phyloP scores from a whole-genome alignment of 2,113 vertebrate genomes.

The Microtus richardsoni region DNA sequence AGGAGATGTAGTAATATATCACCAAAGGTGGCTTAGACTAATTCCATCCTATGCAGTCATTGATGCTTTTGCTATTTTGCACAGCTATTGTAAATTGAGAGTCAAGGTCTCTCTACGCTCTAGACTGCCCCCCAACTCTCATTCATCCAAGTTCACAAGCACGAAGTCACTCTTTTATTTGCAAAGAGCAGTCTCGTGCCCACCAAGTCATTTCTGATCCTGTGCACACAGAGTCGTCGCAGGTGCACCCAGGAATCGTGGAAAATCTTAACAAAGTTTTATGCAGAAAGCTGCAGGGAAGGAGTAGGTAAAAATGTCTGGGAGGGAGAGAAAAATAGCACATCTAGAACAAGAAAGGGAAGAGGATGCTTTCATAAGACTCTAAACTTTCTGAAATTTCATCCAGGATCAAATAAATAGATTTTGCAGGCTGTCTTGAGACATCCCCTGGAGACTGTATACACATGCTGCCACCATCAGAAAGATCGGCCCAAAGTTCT shows the following conservation, averaged over 20 bases:
- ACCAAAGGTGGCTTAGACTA: background rate
- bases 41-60: background rate
- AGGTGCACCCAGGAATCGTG: constrained; percentile 37
- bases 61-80: constrained; percentile 10
- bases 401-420: background rate
- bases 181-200: constrained; percentile 27
- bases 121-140: background rate
- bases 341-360: background rate
- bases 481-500: background rate
- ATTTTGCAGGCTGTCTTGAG: background rate
- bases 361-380: background rate
- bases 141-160: background rate
- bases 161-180: constrained; percentile 20
- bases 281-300: background rate
- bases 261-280: constrained; percentile 16
- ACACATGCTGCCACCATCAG: background rate
- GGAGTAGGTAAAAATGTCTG: constrained; percentile 16
- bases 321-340: background rate
- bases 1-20: background rate
- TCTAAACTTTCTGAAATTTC: background rate
- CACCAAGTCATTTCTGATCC: constrained; percentile 27
- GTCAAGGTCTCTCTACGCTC: background rate
- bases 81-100: background rate
- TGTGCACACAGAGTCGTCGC: background rate
- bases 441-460: background rate